Conservation (phyloP, 64 coral and sea anemone species). For the Astreopora myriophthalma region DNA sequence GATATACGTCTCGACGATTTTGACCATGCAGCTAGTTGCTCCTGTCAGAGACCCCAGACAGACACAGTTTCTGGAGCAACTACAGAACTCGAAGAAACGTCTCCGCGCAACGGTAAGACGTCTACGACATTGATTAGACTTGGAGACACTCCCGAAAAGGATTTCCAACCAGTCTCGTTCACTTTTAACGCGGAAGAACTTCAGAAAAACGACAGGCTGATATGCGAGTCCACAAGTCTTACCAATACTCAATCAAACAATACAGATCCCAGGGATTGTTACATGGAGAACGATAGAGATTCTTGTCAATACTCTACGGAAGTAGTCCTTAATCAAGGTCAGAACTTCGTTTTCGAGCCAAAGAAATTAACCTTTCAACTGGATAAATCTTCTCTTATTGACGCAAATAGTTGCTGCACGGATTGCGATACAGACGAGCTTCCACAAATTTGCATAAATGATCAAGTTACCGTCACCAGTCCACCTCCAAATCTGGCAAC, state of each 20-base stretch:
- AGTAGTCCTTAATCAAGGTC: not conserved
- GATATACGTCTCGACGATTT: not conserved
- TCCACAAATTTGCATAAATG: constrained; percentile 17
- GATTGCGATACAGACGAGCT: not conserved
- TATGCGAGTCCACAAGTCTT: not conserved
- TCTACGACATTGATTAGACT: not conserved
- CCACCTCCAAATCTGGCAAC: not conserved
- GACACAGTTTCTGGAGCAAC: constrained; percentile 1
- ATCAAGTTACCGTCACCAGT: not conserved
- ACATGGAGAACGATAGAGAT: not conserved
- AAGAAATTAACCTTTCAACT: not conserved
- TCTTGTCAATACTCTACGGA: too few relatives aligned
- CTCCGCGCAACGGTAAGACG: not conserved
- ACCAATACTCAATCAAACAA: not conserved
- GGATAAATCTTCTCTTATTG: not conserved
- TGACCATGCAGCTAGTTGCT: not conserved
- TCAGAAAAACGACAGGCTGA: not conserved
- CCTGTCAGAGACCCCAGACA: not conserved
- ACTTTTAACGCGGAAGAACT: constrained; percentile 4
- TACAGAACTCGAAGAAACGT: not conserved
- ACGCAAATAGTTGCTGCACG: too few relatives aligned
- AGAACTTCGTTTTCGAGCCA: not conserved
- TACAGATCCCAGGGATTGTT: not conserved
- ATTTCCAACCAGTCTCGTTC: constrained; percentile 28
- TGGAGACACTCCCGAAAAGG: not conserved